Percentiles rank a stretch among this genome's conserved stretches.
Conservation (phyloP, 1,140 invertebrate genomes). For the Orchestia grillus region DNA sequence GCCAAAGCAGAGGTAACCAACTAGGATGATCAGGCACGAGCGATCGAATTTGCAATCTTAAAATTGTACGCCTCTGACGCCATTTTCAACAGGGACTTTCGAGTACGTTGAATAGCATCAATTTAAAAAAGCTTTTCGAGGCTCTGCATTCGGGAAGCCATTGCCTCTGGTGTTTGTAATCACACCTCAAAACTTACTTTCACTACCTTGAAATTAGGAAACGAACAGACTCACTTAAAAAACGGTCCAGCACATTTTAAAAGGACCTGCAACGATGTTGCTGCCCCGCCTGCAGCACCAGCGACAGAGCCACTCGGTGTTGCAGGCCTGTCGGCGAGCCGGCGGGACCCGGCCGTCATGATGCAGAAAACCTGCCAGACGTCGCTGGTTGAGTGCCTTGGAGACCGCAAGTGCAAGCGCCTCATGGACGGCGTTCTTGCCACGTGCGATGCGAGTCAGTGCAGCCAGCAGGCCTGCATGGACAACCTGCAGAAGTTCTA, state of each 20-base stretch:
- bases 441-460: slow-evolving; percentile 80
- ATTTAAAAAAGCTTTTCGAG: not conserved
- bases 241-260: not conserved
- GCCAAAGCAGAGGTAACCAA: not conserved
- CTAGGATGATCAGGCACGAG: too few species aligned
- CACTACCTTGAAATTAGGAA: too few species aligned
- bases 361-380: slow-evolving; percentile 78
- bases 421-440: slow-evolving; percentile 84
- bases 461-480: slow-evolving; percentile 88
- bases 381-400: slow-evolving; percentile 81
- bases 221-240: too few species aligned
- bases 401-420: slow-evolving; percentile 80
- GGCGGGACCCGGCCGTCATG: slow-evolving; percentile 7
- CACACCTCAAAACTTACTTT: too few species aligned
- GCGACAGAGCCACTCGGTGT: slow-evolving; percentile 6
- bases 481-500: slow-evolving; percentile 87
- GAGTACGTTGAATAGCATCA: not conserved
- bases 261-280: too few species aligned
- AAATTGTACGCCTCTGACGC: not conserved
- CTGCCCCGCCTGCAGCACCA: not conserved
- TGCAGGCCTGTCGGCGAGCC: slow-evolving; percentile 18
- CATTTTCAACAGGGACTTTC: not conserved
- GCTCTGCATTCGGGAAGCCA: not conserved
- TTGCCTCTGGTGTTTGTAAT: too few species aligned
- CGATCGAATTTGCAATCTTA: not conserved